phyloP scores from a whole-genome alignment of 1,140 invertebrate genomes.

The fruit fly (Drosophila melanogaster) region DNA sequence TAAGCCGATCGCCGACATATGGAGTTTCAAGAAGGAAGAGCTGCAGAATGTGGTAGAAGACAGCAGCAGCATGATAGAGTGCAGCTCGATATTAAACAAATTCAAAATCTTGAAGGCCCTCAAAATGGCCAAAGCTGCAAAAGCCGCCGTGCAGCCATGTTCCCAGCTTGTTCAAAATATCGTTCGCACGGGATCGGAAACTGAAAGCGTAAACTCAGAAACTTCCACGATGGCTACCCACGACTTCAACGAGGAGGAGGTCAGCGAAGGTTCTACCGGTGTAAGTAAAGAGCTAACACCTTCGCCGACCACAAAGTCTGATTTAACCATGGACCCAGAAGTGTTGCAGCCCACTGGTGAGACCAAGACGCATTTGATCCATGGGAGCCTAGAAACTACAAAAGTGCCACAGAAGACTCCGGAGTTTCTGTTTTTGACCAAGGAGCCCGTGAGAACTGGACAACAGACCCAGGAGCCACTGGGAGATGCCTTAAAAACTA shows the following conservation, averaged over 20 bases:
- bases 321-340: conserved; percentile 49
- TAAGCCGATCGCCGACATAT: conserved; percentile 69
- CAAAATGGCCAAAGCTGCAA: conserved; percentile 6
- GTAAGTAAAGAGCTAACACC: conserved; percentile 55
- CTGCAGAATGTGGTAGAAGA: conserved; percentile 43
- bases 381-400: neutral
- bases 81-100: conserved; percentile 57
- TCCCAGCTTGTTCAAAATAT: neutral
- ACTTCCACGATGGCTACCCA: conserved; percentile 57
- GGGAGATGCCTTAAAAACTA: neutral
- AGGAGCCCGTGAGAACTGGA: neutral
- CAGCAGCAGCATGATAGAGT: conserved; percentile 49
- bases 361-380: neutral
- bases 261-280: conserved; percentile 23
- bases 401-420: neutral
- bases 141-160: neutral
- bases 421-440: neutral
- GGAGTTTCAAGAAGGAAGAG: conserved; percentile 66
- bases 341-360: conserved; percentile 47
- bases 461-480: neutral
- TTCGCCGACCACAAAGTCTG: conserved; percentile 15
- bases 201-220: conserved; percentile 45
- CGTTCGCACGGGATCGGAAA: conserved; percentile 21
- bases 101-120: conserved; percentile 54
- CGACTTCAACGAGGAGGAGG: conserved; percentile 28